These are phyloP conservation scores for Dipodomys stephensi DNA, from an alignment of 2,113 vertebrate species.

Conservation along the genomic window DNA sequence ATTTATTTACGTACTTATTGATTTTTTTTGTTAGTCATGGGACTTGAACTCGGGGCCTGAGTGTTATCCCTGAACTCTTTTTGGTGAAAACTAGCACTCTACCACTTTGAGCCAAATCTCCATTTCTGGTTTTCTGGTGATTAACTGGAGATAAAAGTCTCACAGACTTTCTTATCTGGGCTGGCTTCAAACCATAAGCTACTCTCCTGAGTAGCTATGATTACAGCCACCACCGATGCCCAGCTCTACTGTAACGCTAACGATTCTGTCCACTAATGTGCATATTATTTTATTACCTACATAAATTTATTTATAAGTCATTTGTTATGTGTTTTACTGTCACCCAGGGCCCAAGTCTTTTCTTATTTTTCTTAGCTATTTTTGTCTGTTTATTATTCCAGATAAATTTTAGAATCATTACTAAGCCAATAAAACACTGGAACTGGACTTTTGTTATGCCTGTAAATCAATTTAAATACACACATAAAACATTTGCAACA, in stretches of 20 bases:
- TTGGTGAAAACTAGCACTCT: no score
- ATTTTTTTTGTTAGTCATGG: no score
- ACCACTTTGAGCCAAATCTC: no score
- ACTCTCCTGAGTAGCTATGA: background rate
- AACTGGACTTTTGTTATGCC: slow-evolving; percentile 22
- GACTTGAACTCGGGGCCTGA: no score
- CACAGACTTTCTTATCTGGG: no score
- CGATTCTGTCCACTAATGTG: background rate
- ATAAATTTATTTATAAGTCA: background rate
- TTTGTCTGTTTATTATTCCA: slow-evolving; percentile 16
- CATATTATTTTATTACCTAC: background rate
- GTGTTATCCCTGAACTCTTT: no score
- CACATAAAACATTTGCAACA: slow-evolving; percentile 16
- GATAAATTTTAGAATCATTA: slow-evolving; percentile 47
- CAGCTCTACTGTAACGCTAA: background rate
- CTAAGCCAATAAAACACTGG: background rate
- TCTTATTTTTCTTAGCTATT: slow-evolving; percentile 17
- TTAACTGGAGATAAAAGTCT: no score
- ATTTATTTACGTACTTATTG: no score
- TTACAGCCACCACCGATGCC: background rate
- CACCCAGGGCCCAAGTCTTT: background rate
- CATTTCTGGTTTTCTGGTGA: no score
- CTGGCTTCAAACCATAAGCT: no score
- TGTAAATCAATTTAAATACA: slow-evolving; percentile 33
- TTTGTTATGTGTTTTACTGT: background rate